Conservation (phyloP, 2,797 vertebrate genomes). For the Hirundo rustica region DNA sequence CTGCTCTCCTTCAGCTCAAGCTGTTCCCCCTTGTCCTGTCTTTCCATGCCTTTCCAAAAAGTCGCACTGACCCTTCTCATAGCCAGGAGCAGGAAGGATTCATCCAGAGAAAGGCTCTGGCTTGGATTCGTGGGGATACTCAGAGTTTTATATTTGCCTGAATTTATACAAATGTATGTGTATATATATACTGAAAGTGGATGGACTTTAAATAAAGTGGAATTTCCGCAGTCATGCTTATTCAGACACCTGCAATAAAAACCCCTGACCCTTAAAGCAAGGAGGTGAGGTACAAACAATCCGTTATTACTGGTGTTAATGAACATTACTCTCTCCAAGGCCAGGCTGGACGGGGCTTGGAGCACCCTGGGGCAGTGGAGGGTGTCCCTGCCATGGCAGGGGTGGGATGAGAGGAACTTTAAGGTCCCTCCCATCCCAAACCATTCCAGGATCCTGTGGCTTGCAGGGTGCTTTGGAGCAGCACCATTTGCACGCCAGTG, state of each 20-base stretch:
- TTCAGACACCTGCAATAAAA: not conserved
- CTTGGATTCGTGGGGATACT: not conserved
- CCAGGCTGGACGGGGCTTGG: not conserved
- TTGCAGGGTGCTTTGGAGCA: not conserved
- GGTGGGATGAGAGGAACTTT: not conserved
- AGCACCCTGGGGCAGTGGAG: not conserved
- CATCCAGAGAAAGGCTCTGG: not conserved
- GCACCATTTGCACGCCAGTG: not conserved
- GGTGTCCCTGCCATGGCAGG: not conserved
- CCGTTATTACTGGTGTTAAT: not conserved
- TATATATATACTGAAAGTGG: not conserved
- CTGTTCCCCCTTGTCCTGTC: not conserved
- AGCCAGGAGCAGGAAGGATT: not conserved
- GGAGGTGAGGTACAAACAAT: not conserved
- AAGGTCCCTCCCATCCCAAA: not conserved
- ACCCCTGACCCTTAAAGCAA: not conserved
- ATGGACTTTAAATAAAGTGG: not conserved
- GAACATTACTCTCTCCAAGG: not conserved
- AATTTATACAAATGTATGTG: not conserved
- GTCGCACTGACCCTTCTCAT: too few species aligned
- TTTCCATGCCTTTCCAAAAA: not conserved
- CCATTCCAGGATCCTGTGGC: fast-evolving
- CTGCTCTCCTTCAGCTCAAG: not conserved
- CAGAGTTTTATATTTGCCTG: not conserved
- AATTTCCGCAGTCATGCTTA: not conserved